A percentile compares a stretch with the other conserved stretches of the same genome.
phyloP scores from a whole-genome alignment of 2,888 invertebrate genomes.

The Sisyra terminalis region DNA sequence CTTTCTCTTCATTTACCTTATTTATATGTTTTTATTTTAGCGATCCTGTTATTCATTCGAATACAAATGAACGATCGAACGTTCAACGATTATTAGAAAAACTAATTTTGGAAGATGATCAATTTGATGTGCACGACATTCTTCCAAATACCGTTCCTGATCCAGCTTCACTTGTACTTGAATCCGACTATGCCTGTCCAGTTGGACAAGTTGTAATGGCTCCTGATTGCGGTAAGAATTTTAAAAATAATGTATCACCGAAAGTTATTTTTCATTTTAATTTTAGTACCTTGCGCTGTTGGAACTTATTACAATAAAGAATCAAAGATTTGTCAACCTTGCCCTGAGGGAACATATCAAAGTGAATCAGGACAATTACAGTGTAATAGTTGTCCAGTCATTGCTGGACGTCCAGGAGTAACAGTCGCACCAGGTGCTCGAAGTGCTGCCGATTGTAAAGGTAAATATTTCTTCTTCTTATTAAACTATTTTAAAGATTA shows the following conservation, averaged over 20 bases:
- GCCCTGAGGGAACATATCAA: slow-evolving; percentile 83
- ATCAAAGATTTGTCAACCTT: slow-evolving; percentile 63
- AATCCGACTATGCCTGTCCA: slow-evolving; percentile 85
- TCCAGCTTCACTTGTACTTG: slow-evolving; percentile 70
- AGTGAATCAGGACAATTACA: slow-evolving; percentile 80
- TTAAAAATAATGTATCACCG: neutral
- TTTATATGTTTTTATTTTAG: slow-evolving; percentile 30
- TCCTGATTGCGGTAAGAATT: slow-evolving; percentile 73
- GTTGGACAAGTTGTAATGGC: slow-evolving; percentile 87
- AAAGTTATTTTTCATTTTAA: slow-evolving; percentile 4
- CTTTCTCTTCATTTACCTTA: neutral
- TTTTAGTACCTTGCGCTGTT: slow-evolving; percentile 72
- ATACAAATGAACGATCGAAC: slow-evolving; percentile 71
- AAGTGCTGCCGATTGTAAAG: slow-evolving; percentile 78
- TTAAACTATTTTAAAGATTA: too few species aligned
- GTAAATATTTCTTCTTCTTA: slow-evolving; percentile 22
- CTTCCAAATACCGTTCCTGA: slow-evolving; percentile 90
- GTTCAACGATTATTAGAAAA: slow-evolving; percentile 75
- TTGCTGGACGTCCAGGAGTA: slow-evolving; percentile 79
- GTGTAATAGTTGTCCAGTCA: slow-evolving; percentile 78
- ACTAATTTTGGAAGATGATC: slow-evolving; percentile 82
- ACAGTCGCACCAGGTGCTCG: slow-evolving; percentile 76
- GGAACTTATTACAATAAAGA: slow-evolving; percentile 72
- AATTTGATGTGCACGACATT: slow-evolving; percentile 84
- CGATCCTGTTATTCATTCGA: slow-evolving; percentile 76